These are phyloP conservation scores for Astatotilapia flaviijosephi DNA, from an alignment of 2,113 vertebrate species.

Conservation along the genomic window DNA sequence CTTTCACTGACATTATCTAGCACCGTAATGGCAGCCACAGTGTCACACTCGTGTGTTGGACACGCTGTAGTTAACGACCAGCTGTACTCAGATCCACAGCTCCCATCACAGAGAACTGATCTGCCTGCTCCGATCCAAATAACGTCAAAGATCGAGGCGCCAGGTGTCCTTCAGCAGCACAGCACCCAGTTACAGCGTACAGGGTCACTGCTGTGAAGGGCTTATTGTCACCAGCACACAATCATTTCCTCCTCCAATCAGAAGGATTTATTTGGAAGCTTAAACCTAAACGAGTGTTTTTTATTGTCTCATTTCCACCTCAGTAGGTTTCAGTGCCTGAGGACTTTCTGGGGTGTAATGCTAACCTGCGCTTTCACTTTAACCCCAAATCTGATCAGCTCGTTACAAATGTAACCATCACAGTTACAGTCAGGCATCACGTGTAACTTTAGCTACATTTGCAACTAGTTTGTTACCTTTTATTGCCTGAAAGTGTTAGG, in stretches of 20 bases:
- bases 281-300: background rate
- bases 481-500: background rate
- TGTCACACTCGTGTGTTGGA: background rate
- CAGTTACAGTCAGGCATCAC: background rate
- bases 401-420: background rate
- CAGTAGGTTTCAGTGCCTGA: background rate
- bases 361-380: accelerated
- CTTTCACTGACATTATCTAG: background rate
- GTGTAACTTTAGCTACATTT: background rate
- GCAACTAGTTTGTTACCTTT: background rate
- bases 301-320: background rate
- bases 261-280: background rate
- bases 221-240: background rate
- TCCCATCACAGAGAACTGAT: background rate
- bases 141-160: background rate
- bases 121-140: background rate
- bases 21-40: background rate
- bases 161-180: background rate
- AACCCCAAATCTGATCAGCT: background rate
- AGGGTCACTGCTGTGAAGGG: background rate
- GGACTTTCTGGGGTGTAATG: background rate
- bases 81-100: background rate
- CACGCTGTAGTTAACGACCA: background rate
- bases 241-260: background rate
- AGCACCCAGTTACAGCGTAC: background rate